Conservation (phyloP, 1,140 invertebrate species). For the Cyphomyrmex costatus region DNA sequence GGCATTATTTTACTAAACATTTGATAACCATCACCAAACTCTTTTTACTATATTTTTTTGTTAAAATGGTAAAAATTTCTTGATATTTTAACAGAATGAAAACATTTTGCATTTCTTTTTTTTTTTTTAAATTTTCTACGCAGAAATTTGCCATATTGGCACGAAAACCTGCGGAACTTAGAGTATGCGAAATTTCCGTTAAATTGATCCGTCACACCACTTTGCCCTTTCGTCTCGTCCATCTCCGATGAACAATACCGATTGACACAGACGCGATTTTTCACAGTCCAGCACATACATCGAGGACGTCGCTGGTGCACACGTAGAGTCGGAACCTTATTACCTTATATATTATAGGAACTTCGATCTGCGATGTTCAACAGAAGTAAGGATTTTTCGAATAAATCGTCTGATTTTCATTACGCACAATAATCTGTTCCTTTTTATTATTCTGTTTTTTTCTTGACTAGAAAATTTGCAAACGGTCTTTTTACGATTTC, state of each 20-base stretch:
- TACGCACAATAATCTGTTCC: not conserved
- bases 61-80: not conserved
- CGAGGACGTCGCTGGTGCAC: constrained; percentile 55
- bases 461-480: not conserved
- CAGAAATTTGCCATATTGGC: not conserved
- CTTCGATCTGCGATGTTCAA: not conserved
- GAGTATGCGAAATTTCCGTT: constrained; percentile 20
- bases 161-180: not conserved
- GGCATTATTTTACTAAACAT: too few species aligned
- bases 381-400: constrained; percentile 2
- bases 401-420: constrained; percentile 33
- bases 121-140: not conserved
- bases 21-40: too few species aligned
- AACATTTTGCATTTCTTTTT: not conserved
- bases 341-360: constrained; percentile 13
- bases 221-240: constrained; percentile 32
- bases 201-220: constrained; percentile 35
- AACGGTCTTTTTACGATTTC: not conserved
- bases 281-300: constrained; percentile 56
- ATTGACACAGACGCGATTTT: constrained; percentile 48
- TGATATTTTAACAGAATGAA: not conserved
- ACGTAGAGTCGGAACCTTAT: constrained; percentile 57
- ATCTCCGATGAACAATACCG: constrained; percentile 8
- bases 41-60: not conserved
- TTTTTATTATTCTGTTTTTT: not conserved